Conservation (phyloP, 2,113 vertebrate genomes). For the Microtus ochrogaster region DNA sequence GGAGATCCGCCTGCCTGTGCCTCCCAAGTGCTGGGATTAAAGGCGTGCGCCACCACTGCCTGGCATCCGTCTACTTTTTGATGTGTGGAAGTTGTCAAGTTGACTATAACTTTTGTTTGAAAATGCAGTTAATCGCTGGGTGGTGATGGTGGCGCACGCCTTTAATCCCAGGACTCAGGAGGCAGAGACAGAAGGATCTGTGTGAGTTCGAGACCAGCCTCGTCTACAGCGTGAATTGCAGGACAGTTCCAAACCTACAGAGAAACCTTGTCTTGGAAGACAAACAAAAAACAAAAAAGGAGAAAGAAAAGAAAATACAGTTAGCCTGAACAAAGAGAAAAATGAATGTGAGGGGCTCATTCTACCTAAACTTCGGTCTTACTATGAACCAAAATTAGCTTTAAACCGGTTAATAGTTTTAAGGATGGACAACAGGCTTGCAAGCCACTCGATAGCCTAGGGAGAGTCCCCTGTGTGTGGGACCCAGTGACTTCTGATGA, state of each 20-base stretch:
- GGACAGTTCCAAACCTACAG: too few species aligned
- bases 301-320: neutral
- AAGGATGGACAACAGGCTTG: neutral
- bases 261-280: too few species aligned
- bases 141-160: too few species aligned
- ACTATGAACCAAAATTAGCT: neutral
- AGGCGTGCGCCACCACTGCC: too few species aligned
- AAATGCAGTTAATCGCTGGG: neutral
- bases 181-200: too few species aligned
- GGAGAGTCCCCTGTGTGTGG: neutral
- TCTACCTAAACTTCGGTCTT: neutral
- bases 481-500: neutral
- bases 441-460: neutral
- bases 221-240: too few species aligned
- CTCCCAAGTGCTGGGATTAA: too few species aligned
- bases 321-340: neutral
- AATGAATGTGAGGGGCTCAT: neutral
- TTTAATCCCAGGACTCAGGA: too few species aligned
- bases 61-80: neutral
- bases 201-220: too few species aligned
- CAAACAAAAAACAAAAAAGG: too few species aligned
- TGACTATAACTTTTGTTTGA: constrained; percentile 1
- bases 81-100: neutral
- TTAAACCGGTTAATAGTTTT: neutral
- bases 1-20: too few species aligned